Conservation (phyloP, 2,888 invertebrate genomes). For the Stenodera caucasica region DNA sequence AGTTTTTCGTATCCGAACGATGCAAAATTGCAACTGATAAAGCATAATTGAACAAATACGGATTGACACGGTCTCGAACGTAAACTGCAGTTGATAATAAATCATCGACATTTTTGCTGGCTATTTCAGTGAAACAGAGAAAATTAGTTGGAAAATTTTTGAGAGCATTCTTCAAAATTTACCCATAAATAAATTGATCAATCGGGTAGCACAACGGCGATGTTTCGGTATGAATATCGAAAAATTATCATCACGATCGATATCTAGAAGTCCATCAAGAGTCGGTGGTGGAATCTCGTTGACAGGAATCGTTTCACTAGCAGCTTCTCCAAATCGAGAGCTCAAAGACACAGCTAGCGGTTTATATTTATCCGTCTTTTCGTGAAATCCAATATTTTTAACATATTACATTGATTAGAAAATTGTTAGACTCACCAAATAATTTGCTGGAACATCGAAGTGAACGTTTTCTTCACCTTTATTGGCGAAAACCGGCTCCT, state of each 20-base stretch:
- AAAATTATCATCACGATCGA: constrained; percentile 67
- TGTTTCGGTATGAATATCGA: constrained; percentile 76
- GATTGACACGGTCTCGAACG: constrained; percentile 74
- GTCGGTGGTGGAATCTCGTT: constrained; percentile 61
- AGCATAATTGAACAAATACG: constrained; percentile 79
- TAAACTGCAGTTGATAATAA: constrained; percentile 70
- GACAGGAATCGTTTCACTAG: constrained; percentile 60
- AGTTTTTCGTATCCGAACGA: constrained; percentile 69
- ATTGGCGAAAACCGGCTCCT: constrained; percentile 75
- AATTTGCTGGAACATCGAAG: constrained; percentile 64
- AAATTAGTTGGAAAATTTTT: too few species aligned
- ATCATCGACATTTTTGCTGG: constrained; percentile 70
- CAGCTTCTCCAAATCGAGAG: constrained; percentile 63
- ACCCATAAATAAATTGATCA: constrained; percentile 72
- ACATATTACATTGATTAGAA: too few species aligned
- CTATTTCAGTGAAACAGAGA: constrained; percentile 49
- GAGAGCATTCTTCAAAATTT: too few species aligned
- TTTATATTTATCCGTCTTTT: constrained; percentile 60
- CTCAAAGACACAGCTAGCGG: constrained; percentile 63
- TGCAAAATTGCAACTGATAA: constrained; percentile 76
- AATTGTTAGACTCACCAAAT: constrained; percentile 60
- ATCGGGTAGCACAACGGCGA: constrained; percentile 68
- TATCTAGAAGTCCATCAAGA: constrained; percentile 60
- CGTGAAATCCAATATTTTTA: constrained; percentile 7
- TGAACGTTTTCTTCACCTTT: constrained; percentile 67